Evolutionary conservation across 2,113 vertebrate genomes (phyloP), one percentile per base, ranked within the genome.

Genomic region (Prochilodus magdalenae): DNA sequence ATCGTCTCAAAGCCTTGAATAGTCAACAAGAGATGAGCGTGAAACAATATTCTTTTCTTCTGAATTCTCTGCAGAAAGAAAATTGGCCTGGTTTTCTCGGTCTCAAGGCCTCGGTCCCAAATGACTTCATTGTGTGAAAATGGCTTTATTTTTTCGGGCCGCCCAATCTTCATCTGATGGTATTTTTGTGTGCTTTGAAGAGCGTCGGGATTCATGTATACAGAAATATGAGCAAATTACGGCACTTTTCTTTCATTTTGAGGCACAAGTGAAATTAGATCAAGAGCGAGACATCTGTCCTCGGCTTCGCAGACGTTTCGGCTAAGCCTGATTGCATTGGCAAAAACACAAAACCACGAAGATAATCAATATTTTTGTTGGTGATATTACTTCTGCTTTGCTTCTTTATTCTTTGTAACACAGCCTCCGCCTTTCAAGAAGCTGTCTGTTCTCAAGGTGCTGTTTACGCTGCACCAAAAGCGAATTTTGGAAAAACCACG

Each of bases 171-270:
- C 90, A 82, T 93, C 93, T 90, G 90, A 92, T 94, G 93, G 87
- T 89, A 94, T 97, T 93, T 95, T 94, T 94, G 88, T 90, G 36
- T 91, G 92, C 94, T 97, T 99, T 98, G 97, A 98, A 99, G 94
- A 97, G 94, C 89, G 93, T 92, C 88, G 90, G 90, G 86, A 86
- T 89, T 88, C 84, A 88, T 88, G 90, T 89, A 95, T 95, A 94
- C 93, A 89, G 93, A 94, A 93, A 95, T 95, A 94, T 91, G 87
- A 93, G 93, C 88, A 99, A 98, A 98, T 98, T 96, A 95, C 95
- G 86, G 93, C 95, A 95, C 92, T 98, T 98, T 98, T 98, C 95
- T 95, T 89, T 96, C 95, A 97, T 97, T 98, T 96, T 92, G 91
- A 94, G 87, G 84, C 85, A 87, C 90, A 91, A 90, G 95, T 95